Evolutionary conservation across 2,888 invertebrate genomes (phyloP), one percentile per base, ranked within the genome.

Genomic region (Drosophila borborema): DNA sequence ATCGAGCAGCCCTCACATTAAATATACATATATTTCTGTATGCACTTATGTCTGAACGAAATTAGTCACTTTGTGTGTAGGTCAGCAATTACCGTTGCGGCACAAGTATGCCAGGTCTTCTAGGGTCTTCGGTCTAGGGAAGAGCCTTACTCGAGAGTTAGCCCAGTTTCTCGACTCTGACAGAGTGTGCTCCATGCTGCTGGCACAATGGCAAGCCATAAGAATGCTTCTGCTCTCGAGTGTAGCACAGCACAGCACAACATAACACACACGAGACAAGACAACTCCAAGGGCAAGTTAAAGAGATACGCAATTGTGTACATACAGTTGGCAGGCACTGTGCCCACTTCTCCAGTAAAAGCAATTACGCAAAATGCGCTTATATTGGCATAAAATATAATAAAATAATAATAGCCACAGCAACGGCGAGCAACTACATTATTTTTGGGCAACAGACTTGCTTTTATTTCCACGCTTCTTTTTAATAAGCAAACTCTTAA

Each of bases 311-410:
- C 60, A 65, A 20, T 31, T 14, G 23, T 7, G 4, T 10, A 6
- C 48, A 36, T 4, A 38, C 45, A 43, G 68, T 40, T 40, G 18
- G 51, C 12, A 23, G 53, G 3, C 18, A n/a, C 63, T 48, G 16
- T 46, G 34, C 31, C 34, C 28, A 12, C 12, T 28, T 28, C 48
- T 62, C 49, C 16, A 67, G 59, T n/a, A 66, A 81, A 82, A 81
- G 79, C 72, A 82, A 82, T 82, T 82, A 84, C 40, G 75, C 63
- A 55, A 82, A 82, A 82, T 72, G 79, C 81, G 84, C 72, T 82
- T 81, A 86, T 75, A 82, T 84, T 73, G 87, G 62, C 82, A 86
- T 86, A 70, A 81, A 84, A 72, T 78, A 84, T 72, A 67, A 84
- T 81, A 49, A 49, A 82, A 81, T 69, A 77, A 43, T 41, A 43